Percentiles rank a stretch among this genome's conserved stretches.
These are phyloP conservation scores for Catostylus mosaicus DNA, from an alignment of 30 jellyfish, hydroid and myxozoan species.

Conservation along the genomic window DNA sequence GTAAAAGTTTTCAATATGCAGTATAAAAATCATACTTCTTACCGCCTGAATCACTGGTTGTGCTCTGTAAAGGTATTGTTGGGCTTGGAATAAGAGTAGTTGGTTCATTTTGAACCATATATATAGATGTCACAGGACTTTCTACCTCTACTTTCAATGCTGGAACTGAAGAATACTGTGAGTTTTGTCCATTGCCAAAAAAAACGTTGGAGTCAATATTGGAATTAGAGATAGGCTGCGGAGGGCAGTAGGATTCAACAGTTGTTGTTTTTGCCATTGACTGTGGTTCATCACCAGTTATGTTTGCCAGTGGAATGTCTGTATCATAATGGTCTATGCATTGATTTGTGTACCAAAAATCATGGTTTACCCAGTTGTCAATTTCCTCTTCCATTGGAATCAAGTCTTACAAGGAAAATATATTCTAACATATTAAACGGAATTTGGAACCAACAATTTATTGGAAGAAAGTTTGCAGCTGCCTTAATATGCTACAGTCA, in stretches of 20 bases:
- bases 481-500: background rate
- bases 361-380: slow-evolving; percentile 68
- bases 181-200: slow-evolving; percentile 7
- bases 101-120: slow-evolving; percentile 40
- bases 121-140: slow-evolving; percentile 32
- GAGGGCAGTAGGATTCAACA: background rate
- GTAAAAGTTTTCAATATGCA: too few species aligned
- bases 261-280: slow-evolving; percentile 8
- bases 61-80: slow-evolving; percentile 45
- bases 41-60: slow-evolving; percentile 33
- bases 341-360: slow-evolving; percentile 58
- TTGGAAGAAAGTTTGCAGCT: background rate
- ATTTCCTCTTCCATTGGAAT: slow-evolving; percentile 65
- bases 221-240: background rate
- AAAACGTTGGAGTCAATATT: slow-evolving; percentile 3
- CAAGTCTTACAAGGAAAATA: slow-evolving; percentile 22
- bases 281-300: slow-evolving; percentile 2
- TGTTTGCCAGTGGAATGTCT: slow-evolving; percentile 12
- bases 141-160: slow-evolving; percentile 29
- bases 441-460: background rate
- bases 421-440: background rate
- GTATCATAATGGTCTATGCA: slow-evolving; percentile 71
- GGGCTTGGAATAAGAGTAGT: slow-evolving; percentile 55
- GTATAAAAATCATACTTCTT: background rate
- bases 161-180: slow-evolving; percentile 1